phyloP scores from a whole-genome alignment of 1,140 invertebrate genomes.

The Temnothorax nylanderi region DNA sequence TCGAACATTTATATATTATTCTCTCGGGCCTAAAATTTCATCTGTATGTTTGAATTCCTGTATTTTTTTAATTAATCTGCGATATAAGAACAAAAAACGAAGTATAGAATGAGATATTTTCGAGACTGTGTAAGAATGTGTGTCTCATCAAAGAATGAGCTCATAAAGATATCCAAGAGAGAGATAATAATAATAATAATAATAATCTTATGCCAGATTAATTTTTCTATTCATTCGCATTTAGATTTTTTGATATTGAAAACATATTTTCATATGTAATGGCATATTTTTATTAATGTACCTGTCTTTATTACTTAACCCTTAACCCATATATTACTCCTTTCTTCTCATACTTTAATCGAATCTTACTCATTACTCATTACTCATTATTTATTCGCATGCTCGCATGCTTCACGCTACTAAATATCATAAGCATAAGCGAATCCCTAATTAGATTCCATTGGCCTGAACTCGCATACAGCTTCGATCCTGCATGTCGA shows the following conservation, averaged over 20 bases:
- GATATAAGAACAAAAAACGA: neutral
- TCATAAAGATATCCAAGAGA: neutral
- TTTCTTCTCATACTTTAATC: neutral
- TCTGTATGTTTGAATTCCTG: neutral
- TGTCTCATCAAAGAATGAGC: neutral
- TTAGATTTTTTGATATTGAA: neutral
- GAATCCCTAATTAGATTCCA: conserved; percentile 39
- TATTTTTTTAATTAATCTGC: neutral
- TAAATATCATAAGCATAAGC: conserved; percentile 19
- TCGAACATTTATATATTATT: conserved; percentile 20
- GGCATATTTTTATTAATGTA: neutral
- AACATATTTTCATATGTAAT: neutral
- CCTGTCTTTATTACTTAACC: neutral
- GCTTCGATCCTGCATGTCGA: conserved; percentile 25
- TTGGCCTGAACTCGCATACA: neutral
- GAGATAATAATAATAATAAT: too few relatives aligned
- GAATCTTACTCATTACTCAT: neutral
- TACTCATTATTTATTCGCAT: conserved; percentile 2
- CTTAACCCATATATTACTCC: neutral
- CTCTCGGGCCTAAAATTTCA: neutral
- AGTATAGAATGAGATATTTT: neutral
- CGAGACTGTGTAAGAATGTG: neutral
- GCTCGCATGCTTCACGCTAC: conserved; percentile 19
- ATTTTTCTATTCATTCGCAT: neutral
- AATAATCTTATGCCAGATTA: too few relatives aligned